These are phyloP conservation scores for Caenorhabditis angaria DNA, from an alignment of 2,888 invertebrate genomes.

Conservation along the genomic window DNA sequence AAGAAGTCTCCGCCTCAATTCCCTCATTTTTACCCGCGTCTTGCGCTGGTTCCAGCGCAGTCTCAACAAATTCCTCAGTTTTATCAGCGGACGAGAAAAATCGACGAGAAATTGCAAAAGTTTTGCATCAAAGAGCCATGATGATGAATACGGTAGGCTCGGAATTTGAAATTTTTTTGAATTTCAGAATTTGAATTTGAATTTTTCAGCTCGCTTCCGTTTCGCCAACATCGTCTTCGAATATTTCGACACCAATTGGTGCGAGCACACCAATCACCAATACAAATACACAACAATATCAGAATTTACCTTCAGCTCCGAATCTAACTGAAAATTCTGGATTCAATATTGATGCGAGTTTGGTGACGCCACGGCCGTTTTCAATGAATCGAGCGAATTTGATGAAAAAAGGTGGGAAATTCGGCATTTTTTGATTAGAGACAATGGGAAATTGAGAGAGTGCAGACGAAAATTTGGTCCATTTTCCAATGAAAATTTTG, in stretches of 20 bases:
- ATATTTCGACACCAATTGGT: slow-evolving; percentile 14
- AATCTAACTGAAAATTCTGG: too few species aligned
- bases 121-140: background rate
- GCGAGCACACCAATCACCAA: slow-evolving; percentile 26
- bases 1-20: background rate
- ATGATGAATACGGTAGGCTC: background rate
- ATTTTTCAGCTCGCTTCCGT: slow-evolving; percentile 1
- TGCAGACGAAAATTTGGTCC: background rate
- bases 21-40: too few species aligned
- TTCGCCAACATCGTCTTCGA: slow-evolving; percentile 3
- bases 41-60: background rate
- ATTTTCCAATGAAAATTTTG: too few species aligned
- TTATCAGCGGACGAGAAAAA: background rate
- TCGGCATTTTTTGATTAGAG: slow-evolving; percentile 3
- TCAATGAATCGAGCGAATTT: slow-evolving; percentile 12
- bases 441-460: background rate
- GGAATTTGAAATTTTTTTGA: background rate
- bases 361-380: slow-evolving; percentile 23
- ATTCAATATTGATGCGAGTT: background rate
- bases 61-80: slow-evolving; percentile 1
- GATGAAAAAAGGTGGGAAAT: slow-evolving; percentile 1
- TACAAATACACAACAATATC: background rate
- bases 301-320: background rate
- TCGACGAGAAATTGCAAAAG: background rate
- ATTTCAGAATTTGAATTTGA: background rate